Conservation (phyloP, 2,888 invertebrate species). For the Gari tellinella region DNA sequence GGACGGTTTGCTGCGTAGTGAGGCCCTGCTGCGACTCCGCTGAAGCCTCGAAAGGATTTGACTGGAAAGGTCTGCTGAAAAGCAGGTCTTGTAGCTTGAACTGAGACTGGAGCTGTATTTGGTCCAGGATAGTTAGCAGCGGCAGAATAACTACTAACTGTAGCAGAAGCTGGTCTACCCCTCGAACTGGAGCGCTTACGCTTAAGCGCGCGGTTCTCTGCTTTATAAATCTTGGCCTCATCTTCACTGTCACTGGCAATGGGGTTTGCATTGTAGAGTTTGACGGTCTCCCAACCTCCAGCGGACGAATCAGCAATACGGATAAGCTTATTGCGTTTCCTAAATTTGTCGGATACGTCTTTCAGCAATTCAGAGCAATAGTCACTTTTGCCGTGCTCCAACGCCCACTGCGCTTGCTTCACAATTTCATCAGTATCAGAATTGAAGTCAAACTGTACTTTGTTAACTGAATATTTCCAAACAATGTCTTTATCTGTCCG, state of each 20-base stretch:
- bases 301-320: constrained; percentile 3
- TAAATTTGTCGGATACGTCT: constrained; percentile 7
- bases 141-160: background rate
- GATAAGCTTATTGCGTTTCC: constrained; percentile 14
- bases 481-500: background rate
- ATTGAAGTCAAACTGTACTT: constrained; percentile 8
- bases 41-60: too few species aligned
- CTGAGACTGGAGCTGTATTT: too few species aligned
- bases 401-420: too few species aligned
- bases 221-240: constrained; percentile 17
- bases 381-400: constrained; percentile 2
- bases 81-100: too few species aligned
- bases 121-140: background rate
- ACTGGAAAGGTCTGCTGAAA: too few species aligned
- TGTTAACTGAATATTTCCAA: constrained; percentile 14
- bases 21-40: too few species aligned
- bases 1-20: constrained; percentile 3
- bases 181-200: constrained; percentile 13
- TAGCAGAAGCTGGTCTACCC: background rate
- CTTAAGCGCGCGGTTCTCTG: constrained; percentile 26
- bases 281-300: constrained; percentile 8
- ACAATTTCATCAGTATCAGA: too few species aligned
- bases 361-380: too few species aligned
- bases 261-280: constrained; percentile 7
- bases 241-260: constrained; percentile 47